Evolutionary conservation across 1,140 invertebrate genomes (phyloP), one percentile per base, ranked within the genome.

Genomic region (Pachyrhynchus sulphureomaculatus): DNA sequence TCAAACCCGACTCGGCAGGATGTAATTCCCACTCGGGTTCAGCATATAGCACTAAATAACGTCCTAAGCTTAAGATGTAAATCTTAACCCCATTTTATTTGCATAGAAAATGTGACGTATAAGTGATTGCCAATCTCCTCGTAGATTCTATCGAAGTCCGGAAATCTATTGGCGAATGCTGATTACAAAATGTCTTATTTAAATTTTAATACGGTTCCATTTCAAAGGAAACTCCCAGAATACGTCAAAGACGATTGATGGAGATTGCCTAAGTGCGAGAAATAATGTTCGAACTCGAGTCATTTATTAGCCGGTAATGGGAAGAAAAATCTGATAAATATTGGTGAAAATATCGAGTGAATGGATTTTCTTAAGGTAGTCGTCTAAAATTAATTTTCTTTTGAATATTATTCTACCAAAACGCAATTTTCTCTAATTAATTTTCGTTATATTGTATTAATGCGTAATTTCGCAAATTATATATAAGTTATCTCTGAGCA

Each of bases 181-280:
- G 72, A 72, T 73, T 72, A 70, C 70, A 69, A 71, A 73, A 73
- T 68, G 69, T 73, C 70, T 72, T 71, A 72, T 73, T 73, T 73
- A 68, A 72, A 72, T 72, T 73, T 73, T 72, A 72, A 72, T 72
- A 68, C 69, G 64, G 56, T 71, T 67, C 64, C 59, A 66, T 64
- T 64, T 36, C 59, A 37, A 59, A 60, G 61, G 70, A 68, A 71
- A 68, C 66, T 56, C 56, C 55, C 34, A 32, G 61, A 64, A 70
- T 64, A 66, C 57, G 67, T 71, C 67, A 64, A 45, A 26, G 55
- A 32, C 51, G 62, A 71, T 67, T 71, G 69, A 71, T 69, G 60
- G 62, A 29, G 52, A 62, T 62, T 62, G 58, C 36, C 39, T 37
- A 44, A 51, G 58, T 52, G 47, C 48, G 47, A 58, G 44, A 58